Evolutionary conservation across 2,888 invertebrate species (phyloP).

Genomic region (Drosophila maculinotata): DNA sequence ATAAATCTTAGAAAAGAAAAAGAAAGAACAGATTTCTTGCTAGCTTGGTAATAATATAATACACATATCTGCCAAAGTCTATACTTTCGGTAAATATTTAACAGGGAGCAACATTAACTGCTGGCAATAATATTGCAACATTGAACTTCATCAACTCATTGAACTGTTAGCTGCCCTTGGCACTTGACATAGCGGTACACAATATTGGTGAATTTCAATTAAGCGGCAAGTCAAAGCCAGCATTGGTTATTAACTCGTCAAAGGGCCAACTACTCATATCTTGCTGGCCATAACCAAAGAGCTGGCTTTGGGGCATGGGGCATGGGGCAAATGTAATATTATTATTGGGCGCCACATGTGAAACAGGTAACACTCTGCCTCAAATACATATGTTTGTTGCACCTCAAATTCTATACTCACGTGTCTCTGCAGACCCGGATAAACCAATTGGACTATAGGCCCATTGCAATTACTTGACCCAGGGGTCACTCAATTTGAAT

Average conservation of each 20-base stretch:
- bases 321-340: constrained; percentile 32
- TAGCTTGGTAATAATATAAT: too few species aligned
- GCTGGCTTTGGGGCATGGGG: neutral
- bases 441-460: constrained; percentile 42
- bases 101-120: neutral
- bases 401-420: constrained; percentile 23
- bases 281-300: neutral
- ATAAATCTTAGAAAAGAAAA: too few species aligned
- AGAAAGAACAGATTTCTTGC: too few species aligned
- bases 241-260: constrained; percentile 28
- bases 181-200: constrained; percentile 8
- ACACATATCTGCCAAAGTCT: too few species aligned
- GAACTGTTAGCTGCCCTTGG: constrained; percentile 15
- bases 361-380: constrained; percentile 4
- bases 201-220: constrained; percentile 31
- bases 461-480: constrained; percentile 30
- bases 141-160: constrained; percentile 4
- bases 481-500: constrained; percentile 2
- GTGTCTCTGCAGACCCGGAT: neutral
- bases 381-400: constrained; percentile 15
- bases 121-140: neutral
- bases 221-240: constrained; percentile 13
- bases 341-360: constrained; percentile 3
- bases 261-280: constrained; percentile 16
- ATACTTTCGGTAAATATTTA: too few species aligned